A percentile compares a stretch with the other conserved stretches of the same genome.
phyloP scores from a whole-genome alignment of 2,888 invertebrate species.

The Drosophila atripex region DNA sequence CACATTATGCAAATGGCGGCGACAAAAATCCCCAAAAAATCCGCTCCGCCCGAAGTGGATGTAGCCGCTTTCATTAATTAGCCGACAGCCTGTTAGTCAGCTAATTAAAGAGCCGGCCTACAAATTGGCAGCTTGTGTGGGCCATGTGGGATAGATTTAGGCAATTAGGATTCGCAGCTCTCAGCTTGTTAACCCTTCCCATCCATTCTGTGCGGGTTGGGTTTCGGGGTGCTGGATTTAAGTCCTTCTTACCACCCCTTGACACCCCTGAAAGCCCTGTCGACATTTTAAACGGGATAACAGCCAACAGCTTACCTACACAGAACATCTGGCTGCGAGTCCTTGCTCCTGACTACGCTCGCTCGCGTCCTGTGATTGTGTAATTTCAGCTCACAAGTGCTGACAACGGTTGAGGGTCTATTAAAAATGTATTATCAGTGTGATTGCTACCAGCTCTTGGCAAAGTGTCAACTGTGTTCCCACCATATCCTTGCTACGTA shows the following conservation, averaged over 20 bases:
- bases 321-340: slow-evolving; percentile 34
- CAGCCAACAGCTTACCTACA: slow-evolving; percentile 30
- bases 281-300: slow-evolving; percentile 26
- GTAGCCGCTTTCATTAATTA: slow-evolving; percentile 56
- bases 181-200: slow-evolving; percentile 23
- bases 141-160: slow-evolving; percentile 69
- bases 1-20: slow-evolving; percentile 48
- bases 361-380: slow-evolving; percentile 38
- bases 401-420: slow-evolving; percentile 56
- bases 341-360: slow-evolving; percentile 10
- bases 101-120: slow-evolving; percentile 53
- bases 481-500: slow-evolving; percentile 1
- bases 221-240: slow-evolving; percentile 15
- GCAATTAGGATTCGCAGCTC: slow-evolving; percentile 57
- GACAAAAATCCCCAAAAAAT: slow-evolving; percentile 9
- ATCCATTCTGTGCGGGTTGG: slow-evolving; percentile 8
- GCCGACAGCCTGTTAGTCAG: slow-evolving; percentile 54
- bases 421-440: slow-evolving; percentile 60
- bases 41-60: neutral
- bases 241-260: slow-evolving; percentile 3
- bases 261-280: slow-evolving; percentile 5
- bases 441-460: slow-evolving; percentile 33
- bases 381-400: slow-evolving; percentile 57
- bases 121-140: slow-evolving; percentile 70
- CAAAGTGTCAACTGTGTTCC: slow-evolving; percentile 23